Conservation (phyloP, 2,797 vertebrate species). For the Loris lydekkerianus region DNA sequence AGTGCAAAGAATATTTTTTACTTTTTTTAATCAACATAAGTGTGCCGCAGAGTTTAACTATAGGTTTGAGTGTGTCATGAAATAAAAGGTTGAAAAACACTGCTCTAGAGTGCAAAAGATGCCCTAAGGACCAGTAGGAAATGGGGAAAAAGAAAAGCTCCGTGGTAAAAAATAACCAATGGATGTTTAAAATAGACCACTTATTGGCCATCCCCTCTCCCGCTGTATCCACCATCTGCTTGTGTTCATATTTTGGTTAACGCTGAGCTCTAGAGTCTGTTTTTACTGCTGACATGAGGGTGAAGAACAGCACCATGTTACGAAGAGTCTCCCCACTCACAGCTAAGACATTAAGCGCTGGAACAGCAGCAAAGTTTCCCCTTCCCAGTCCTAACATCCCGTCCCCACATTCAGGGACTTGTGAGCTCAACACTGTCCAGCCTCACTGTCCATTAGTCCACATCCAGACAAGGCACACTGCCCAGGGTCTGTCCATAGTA, state of each 20-base stretch:
- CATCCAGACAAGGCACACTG: neutral
- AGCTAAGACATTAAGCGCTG: neutral
- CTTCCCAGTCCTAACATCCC: neutral
- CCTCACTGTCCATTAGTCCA: rapidly evolving
- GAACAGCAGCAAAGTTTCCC: neutral
- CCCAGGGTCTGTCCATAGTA: rapidly evolving
- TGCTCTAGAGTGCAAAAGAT: neutral
- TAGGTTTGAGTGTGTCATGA: too few species aligned
- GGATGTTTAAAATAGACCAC: neutral
- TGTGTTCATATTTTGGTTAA: neutral
- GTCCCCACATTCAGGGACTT: neutral
- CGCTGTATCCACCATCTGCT: neutral
- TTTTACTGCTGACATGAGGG: neutral
- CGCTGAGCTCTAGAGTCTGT: neutral
- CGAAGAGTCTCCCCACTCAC: neutral
- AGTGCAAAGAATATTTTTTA: too few species aligned
- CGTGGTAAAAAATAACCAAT: neutral
- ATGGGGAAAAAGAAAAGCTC: neutral
- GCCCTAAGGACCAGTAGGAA: neutral
- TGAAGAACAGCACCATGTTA: neutral
- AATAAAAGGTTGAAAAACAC: too few species aligned
- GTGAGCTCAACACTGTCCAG: rapidly evolving
- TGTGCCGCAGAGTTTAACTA: too few species aligned
- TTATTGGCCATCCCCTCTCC: neutral
- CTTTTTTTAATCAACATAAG: too few species aligned